phyloP scores from a whole-genome alignment of 2,888 invertebrate genomes.

The Brachylomia viminalis region DNA sequence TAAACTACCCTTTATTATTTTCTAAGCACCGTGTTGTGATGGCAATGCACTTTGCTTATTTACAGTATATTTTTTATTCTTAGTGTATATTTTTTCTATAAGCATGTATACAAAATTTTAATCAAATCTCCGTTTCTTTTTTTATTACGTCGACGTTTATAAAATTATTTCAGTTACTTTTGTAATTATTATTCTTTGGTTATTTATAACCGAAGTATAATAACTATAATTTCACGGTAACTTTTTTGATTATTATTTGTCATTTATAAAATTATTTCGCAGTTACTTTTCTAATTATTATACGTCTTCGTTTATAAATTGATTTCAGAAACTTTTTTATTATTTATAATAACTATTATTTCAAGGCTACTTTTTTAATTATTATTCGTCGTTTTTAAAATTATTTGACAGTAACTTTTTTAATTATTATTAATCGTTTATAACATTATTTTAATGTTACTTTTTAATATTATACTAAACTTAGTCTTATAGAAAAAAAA shows the following conservation, averaged over 20 bases:
- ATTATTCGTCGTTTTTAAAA: constrained; percentile 5
- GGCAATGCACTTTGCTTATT: constrained; percentile 47
- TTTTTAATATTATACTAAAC: too few species aligned
- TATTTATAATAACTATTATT: background rate
- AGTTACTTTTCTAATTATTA: background rate
- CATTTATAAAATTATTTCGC: constrained; percentile 8
- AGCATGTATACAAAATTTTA: constrained; percentile 33
- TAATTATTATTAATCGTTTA: background rate
- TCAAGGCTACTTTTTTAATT: constrained; percentile 6
- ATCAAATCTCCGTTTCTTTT: constrained; percentile 19
- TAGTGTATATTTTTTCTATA: constrained; percentile 47
- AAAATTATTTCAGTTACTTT: constrained; percentile 1
- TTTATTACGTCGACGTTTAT: constrained; percentile 20
- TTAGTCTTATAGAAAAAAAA: too few species aligned
- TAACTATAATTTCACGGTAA: constrained; percentile 2
- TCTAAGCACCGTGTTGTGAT: constrained; percentile 46
- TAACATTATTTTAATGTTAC: background rate
- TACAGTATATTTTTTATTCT: constrained; percentile 48
- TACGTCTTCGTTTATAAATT: constrained; percentile 3
- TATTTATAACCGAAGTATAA: too few species aligned
- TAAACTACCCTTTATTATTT: constrained; percentile 22
- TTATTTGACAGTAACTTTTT: constrained; percentile 6
- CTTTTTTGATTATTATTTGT: constrained; percentile 8
- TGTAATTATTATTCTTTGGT: background rate
- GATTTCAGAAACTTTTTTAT: constrained; percentile 3